Evolutionary conservation across 2,888 invertebrate genomes (phyloP).

Genomic region (Merodon equestris): DNA sequence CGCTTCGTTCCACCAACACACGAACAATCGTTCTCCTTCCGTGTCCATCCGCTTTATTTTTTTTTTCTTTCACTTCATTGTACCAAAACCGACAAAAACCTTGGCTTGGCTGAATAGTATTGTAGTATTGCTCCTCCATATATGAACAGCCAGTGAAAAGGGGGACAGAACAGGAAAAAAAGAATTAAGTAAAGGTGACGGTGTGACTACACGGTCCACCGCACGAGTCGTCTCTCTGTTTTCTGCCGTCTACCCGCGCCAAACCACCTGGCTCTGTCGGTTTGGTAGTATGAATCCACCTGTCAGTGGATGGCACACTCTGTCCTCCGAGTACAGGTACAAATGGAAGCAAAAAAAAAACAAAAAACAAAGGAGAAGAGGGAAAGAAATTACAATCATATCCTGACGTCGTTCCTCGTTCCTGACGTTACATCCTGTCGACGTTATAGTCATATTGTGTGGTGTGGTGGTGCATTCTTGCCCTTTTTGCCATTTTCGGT

Average conservation of each 20-base stretch:
- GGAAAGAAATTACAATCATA: conserved; percentile 41
- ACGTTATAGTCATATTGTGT: conserved; percentile 22
- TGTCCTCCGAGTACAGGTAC: conserved; percentile 53
- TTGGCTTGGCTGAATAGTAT: conserved; percentile 30
- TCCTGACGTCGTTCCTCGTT: conserved; percentile 46
- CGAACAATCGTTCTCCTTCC: conserved; percentile 44
- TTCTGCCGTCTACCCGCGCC: no score
- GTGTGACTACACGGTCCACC: conserved; percentile 69
- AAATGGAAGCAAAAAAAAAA: conserved; percentile 39
- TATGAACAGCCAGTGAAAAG: conserved; percentile 38
- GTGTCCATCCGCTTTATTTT: background rate
- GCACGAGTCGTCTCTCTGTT: conserved; percentile 55
- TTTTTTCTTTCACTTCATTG: conserved; percentile 46
- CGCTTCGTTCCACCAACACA: conserved; percentile 45
- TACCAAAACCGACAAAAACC: conserved; percentile 41
- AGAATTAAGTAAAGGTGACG: conserved; percentile 51
- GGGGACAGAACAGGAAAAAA: conserved; percentile 34
- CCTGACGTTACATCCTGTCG: conserved; percentile 13
- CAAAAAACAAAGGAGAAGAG: no score
- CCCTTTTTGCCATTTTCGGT: conserved; percentile 14
- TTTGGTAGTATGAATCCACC: conserved; percentile 49
- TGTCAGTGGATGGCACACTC: conserved; percentile 65
- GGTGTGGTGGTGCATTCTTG: conserved; percentile 51
- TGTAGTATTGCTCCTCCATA: conserved; percentile 49
- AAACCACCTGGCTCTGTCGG: conserved; percentile 57